Base-by-base conservation (phyloP, 2,113 vertebrate species). In the Microtus ochrogaster region DNA sequence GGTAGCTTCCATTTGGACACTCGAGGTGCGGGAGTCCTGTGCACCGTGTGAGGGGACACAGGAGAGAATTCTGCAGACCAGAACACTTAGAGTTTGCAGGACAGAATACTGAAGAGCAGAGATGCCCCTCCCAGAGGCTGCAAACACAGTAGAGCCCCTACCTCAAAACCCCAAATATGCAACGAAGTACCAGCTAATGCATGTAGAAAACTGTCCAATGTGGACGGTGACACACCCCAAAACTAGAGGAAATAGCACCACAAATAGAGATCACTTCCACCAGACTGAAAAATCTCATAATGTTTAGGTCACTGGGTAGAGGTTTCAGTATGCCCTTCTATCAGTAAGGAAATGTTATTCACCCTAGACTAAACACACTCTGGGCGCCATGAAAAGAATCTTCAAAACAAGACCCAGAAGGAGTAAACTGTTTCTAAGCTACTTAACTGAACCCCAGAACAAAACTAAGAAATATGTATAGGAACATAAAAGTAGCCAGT, bases 381-480 rank as follows among this genome's bases (percentile, higher is more conserved):
- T 96, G 44, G 26, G 73, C 92, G 94, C 82, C 77, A 94, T 72
- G 72, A 94, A 96, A 92, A 61, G 89, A 86, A 92, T 95, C 95
- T 96, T 94, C 74, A 96, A 96, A 96, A 92, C 52, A 91, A 97
- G 81, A 78, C 77, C 66, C 47, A 65, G 90, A 97, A 93, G 77
- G 28, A 96, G 52, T 63, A 96, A 92, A 92, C 10, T 58, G 52
- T 95, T 95, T 70, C 94, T 17, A 92, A 92, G 72, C 65, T 92
- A 95, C 70, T 94, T 94, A 89, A 94, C 88, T 94, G 39, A n/a
- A 96, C 81, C 91, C 68, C 66, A 89, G 61, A 95, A 95, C 89
- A 97, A 97, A 97, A 78, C 55, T 95, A 39, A 89, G 66, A 68
- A 97, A 92, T 92, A 96, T 95, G 95, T 97, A 94, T 65, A 95